Conservation (phyloP, 2,113 vertebrate species). For the Parus major region DNA sequence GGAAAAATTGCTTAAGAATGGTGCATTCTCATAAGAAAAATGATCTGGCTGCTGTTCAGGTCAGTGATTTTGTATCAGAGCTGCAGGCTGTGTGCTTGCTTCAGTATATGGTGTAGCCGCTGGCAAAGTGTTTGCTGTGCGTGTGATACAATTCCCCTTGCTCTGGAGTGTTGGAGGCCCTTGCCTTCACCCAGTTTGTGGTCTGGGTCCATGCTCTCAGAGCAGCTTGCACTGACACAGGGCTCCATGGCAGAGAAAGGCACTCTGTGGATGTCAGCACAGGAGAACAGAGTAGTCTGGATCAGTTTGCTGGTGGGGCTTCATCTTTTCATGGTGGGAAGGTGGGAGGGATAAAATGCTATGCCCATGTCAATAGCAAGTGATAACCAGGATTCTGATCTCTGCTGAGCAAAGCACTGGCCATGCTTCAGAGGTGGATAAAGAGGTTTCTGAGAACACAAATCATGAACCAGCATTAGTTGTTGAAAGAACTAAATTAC, state of each 20-base stretch:
- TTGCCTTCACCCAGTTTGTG: background rate
- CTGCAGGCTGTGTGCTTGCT: background rate
- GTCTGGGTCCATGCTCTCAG: background rate
- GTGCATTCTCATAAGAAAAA: constrained; percentile 22
- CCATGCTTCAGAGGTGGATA: background rate
- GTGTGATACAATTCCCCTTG: background rate
- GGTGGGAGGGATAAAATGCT: background rate
- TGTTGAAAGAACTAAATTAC: background rate
- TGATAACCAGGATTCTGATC: background rate
- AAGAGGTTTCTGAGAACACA: background rate
- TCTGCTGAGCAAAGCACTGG: background rate
- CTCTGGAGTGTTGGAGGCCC: background rate
- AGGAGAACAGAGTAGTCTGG: background rate
- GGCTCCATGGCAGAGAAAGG: background rate
- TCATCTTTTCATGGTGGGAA: background rate
- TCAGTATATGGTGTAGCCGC: background rate
- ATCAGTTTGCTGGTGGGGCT: background rate
- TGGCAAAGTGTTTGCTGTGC: background rate
- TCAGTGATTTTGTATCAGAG: background rate
- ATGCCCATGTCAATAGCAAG: background rate
- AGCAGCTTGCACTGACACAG: background rate
- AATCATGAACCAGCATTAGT: background rate
- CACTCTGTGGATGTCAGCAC: background rate
- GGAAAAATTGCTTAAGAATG: constrained; percentile 56
- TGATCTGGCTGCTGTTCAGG: constrained; percentile 34